Base-by-base conservation (phyloP, 2,113 vertebrate genomes). In the Poecile atricapillus region DNA sequence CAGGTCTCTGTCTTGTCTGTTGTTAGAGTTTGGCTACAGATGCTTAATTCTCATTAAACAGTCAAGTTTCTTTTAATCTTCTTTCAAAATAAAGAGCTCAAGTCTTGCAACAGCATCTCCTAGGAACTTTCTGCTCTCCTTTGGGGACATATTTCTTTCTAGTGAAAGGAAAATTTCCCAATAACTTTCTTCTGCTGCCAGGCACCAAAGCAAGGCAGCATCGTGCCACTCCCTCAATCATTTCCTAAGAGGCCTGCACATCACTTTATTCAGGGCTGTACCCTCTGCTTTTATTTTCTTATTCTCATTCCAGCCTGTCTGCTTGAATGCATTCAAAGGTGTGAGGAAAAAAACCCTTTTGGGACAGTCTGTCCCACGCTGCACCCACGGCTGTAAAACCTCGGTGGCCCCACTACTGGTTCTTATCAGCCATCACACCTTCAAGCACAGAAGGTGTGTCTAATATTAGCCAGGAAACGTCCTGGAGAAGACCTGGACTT, bases 401-500 rank as follows among this genome's bases (percentile, higher is more conserved):
- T 89, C 1, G 1, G 60, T 91, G 53, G 88, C 92, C 5, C 1
- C 69, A 53, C 85, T 70, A 63, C 94, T 97, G 96, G 76, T 92
- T 97, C 91, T 95, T 96, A 97, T 96, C 96, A 95, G 85, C 64
- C 69, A 87, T 96, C 91, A 95, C 62, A 82, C 83, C 93, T 92
- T 89, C 65, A 93, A 96, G 75, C 94, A 65, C 16, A 83, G 91
- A 94, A 94, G 88, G 71, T 87, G 86, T 74, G 90, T 55, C 96
- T 95, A 96, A 94, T 89, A 90, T 92, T 96, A 95, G 84, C 87
- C 97, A 96, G 95, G 91, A 96, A 97, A 96, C 13, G 53, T 96
- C 65, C 5, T 15, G 41, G 80, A 68, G 93, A 96, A 96, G 94
- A 95, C 89, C 92, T 96, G 94, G 91, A 46, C 89, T 95, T 95